Evolutionary conservation across 2,113 vertebrate species (phyloP), one percentile per base, ranked within the genome.

Genomic region (Anguilla japonica): DNA sequence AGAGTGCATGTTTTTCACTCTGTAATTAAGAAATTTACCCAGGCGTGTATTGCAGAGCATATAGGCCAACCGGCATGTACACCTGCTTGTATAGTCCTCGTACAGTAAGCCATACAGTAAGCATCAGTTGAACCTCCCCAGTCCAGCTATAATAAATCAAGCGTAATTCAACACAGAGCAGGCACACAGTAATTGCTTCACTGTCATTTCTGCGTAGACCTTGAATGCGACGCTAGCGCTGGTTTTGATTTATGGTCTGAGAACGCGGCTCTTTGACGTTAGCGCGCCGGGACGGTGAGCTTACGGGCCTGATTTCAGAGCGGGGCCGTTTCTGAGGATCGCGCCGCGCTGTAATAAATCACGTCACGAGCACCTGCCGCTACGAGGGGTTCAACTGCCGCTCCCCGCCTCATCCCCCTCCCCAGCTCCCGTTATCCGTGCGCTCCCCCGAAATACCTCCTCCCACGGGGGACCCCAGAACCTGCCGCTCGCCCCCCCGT

Each of bases 1-100:
- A 14, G 0, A 18, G 34, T 16, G 40, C 46, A 41, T 22, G n/a
- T 85, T 53, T 34, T 79, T 78, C 46, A 79, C 56, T n/a, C 16
- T 79, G 41, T 67, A 85, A 53, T 85, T 85, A 85, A 85, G 46
- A 41, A 79, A 20, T 85, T 79, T 56, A 79, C 43, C 41, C n/a
- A 46, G 60, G 67, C n/a, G 11, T 78, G 41, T 41, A 34, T 41
- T 41, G 8, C 40, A 41, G 41, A 78, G 41, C 40, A 79, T 79
- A 41, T 22, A 50, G 34, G 56, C 26, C 63, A 43, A 8, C 11
- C 11, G 4, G 53, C 0, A 18, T 53, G 1, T 3, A 20, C 56
- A 20, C 56, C 56, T 9, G 56, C 56, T 60, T 20, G 56, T 60
- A 18, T 14, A 20, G 56, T 60, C 18, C 13, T 3, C 14, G 15